Percentiles rank a stretch among this genome's conserved stretches.
Conservation (phyloP, 2,888 invertebrate genomes). For the Volucella zonaria region DNA sequence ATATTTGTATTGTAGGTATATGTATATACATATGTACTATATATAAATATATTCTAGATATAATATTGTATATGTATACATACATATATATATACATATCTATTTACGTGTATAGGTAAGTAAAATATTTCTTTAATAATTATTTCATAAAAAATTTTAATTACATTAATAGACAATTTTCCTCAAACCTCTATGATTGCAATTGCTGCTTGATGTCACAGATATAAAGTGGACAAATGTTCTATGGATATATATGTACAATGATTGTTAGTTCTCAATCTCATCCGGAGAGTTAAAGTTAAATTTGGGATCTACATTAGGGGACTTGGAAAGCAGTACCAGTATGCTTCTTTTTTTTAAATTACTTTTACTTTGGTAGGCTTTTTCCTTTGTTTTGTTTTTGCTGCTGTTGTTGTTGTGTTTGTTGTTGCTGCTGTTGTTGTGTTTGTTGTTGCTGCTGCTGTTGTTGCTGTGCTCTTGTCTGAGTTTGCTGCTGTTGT, state of each 20-base stretch:
- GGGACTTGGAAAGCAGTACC: no score
- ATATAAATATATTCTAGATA: no score
- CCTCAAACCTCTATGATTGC: conserved; percentile 30
- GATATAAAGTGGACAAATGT: conserved; percentile 19
- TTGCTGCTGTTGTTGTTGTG: conserved; percentile 14
- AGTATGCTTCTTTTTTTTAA: neutral
- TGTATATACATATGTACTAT: no score
- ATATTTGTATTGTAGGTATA: conserved; percentile 2
- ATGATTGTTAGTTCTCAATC: conserved; percentile 39
- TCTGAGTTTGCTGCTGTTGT: conserved; percentile 55
- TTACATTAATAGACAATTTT: conserved; percentile 32
- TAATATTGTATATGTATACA: no score
- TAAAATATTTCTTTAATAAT: conserved; percentile 29
- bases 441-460: no score
- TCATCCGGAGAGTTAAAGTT: conserved; percentile 1
- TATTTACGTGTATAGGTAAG: conserved; percentile 6
- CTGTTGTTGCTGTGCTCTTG: conserved; percentile 41
- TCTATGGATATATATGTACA: conserved; percentile 38
- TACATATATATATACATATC: neutral
- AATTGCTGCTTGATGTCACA: conserved; percentile 33
- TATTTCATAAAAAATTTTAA: conserved; percentile 38
- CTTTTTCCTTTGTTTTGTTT: conserved; percentile 55
- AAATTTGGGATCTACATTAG: neutral
- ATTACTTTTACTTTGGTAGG: conserved; percentile 48
- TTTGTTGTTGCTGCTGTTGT: conserved; percentile 36